These are phyloP conservation scores for Dendrolimus punctatus DNA, from an alignment of 1,140 invertebrate genomes.

Conservation along the genomic window DNA sequence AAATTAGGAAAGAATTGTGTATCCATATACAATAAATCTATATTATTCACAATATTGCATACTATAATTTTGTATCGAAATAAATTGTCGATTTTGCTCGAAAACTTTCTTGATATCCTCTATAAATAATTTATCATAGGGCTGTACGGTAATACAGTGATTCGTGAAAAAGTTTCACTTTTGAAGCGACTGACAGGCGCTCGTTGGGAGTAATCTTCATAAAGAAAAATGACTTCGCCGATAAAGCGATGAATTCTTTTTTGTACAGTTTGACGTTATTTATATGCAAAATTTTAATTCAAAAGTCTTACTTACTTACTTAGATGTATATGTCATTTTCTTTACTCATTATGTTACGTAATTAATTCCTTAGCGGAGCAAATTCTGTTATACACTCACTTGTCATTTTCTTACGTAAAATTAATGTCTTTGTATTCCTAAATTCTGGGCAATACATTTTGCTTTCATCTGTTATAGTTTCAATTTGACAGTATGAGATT, in stretches of 20 bases:
- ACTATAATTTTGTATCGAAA: no score
- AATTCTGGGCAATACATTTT: no score
- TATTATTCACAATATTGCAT: no score
- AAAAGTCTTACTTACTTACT: conserved; percentile 10
- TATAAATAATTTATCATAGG: conserved; percentile 41
- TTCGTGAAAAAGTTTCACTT: conserved; percentile 47
- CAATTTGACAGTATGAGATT: no score
- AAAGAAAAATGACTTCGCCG: conserved; percentile 40
- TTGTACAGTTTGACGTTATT: no score
- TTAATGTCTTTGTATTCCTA: no score
- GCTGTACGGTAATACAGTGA: conserved; percentile 27
- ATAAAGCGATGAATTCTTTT: conserved; percentile 34
- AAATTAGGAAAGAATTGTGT: no score
- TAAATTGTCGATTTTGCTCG: background rate
- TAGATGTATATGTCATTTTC: conserved; percentile 1
- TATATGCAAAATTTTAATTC: conserved; percentile 3
- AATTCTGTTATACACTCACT: no score
- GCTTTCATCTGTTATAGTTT: no score
- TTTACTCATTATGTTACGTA: background rate
- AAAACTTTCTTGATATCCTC: conserved; percentile 10
- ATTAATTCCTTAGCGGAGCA: background rate
- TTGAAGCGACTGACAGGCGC: conserved; percentile 28
- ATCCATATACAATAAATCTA: no score
- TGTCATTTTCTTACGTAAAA: no score
- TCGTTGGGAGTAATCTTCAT: conserved; percentile 37